phyloP scores from a whole-genome alignment of 2,888 invertebrate genomes.

The Drosophila gaucha region DNA sequence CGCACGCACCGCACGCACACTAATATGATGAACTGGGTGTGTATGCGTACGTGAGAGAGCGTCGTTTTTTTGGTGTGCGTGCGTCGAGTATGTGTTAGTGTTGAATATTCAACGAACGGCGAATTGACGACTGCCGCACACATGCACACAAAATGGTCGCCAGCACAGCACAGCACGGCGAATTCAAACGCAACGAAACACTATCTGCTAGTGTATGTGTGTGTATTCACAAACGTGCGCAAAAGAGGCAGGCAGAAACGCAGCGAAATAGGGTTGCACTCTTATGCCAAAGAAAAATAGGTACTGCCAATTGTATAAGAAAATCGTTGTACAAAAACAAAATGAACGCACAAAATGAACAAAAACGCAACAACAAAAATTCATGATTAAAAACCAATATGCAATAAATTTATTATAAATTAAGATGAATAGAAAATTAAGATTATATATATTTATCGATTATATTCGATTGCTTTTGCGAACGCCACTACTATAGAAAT shows the following conservation, averaged over 20 bases:
- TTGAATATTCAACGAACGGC: constrained; percentile 65
- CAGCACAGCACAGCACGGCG: constrained; percentile 54
- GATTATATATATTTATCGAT: constrained; percentile 59
- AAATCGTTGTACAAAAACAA: constrained; percentile 52
- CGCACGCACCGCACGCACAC: constrained; percentile 72
- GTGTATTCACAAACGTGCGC: constrained; percentile 53
- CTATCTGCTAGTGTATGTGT: constrained; percentile 26
- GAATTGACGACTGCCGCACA: constrained; percentile 58
- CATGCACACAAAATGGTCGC: constrained; percentile 64
- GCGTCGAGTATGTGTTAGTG: constrained; percentile 48
- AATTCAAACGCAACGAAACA: constrained; percentile 63
- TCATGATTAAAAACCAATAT: constrained; percentile 45
- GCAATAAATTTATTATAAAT: constrained; percentile 48
- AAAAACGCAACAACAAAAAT: constrained; percentile 51
- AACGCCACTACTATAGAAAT: constrained; percentile 51
- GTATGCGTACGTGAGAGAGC: constrained; percentile 54
- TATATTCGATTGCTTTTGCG: constrained; percentile 67
- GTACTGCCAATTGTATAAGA: constrained; percentile 64
- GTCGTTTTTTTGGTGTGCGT: constrained; percentile 50
- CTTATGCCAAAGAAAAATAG: constrained; percentile 53
- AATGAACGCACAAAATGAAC: constrained; percentile 47
- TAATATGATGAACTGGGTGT: constrained; percentile 47
- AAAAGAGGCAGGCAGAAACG: constrained; percentile 56
- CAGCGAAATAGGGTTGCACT: constrained; percentile 66
- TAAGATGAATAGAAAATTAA: constrained; percentile 40